Percentiles rank a stretch among this genome's conserved stretches.
Conservation (phyloP, 2,888 invertebrate genomes). For the Saturnia japonica region DNA sequence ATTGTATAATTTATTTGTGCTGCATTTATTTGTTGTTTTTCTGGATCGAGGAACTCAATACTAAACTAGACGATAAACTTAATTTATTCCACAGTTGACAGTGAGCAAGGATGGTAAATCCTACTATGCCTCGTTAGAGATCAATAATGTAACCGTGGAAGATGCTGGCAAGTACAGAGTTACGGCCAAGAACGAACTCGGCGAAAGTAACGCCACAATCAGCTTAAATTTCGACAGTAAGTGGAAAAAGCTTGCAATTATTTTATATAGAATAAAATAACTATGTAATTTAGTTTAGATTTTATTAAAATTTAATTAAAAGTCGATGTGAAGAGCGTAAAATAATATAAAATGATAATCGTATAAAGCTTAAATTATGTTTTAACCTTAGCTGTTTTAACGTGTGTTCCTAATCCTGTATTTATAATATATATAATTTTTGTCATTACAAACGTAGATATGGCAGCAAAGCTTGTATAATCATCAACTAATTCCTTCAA, state of each 20-base stretch:
- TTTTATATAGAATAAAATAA: neutral
- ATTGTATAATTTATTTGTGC: too few relatives aligned
- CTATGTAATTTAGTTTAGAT: neutral
- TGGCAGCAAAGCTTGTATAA: slow-evolving; percentile 74
- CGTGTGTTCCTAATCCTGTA: slow-evolving; percentile 68
- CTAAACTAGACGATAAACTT: too few relatives aligned
- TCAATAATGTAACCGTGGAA: slow-evolving; percentile 96
- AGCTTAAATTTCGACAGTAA: slow-evolving; percentile 99
- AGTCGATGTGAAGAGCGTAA: slow-evolving; percentile 14
- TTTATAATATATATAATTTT: slow-evolving; percentile 49
- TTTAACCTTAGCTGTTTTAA: slow-evolving; percentile 56
- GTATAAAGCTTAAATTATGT: slow-evolving; percentile 42
- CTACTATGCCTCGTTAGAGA: slow-evolving; percentile 95
- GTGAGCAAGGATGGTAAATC: slow-evolving; percentile 96
- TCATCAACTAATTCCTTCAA: slow-evolving; percentile 72
- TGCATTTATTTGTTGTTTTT: neutral
- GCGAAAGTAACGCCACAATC: slow-evolving; percentile 98
- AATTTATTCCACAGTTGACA: slow-evolving; percentile 83
- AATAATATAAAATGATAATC: slow-evolving; percentile 14
- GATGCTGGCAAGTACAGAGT: slow-evolving; percentile 99
- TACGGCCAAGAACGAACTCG: slow-evolving; percentile 98
- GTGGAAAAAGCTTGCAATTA: slow-evolving; percentile 59
- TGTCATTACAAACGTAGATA: slow-evolving; percentile 64
- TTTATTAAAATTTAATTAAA: slow-evolving; percentile 11
- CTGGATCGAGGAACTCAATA: neutral